These are phyloP conservation scores for Cyphomyrus plagiostoma DNA, from an alignment of 2,113 vertebrate genomes.

Conservation along the genomic window DNA sequence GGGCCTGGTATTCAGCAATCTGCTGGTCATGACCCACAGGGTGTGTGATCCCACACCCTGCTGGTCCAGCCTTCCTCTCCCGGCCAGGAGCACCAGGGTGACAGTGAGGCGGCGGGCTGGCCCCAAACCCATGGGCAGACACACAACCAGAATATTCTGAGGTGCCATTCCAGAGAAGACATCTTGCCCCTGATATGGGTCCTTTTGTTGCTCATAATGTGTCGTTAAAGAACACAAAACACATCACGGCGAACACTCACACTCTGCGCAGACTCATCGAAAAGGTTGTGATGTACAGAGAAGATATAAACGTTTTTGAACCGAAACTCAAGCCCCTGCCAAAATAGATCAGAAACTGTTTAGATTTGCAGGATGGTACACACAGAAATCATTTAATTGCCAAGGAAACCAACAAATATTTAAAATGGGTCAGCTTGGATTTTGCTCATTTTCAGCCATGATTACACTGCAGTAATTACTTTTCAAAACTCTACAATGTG, in stretches of 20 bases:
- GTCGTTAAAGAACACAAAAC: not conserved
- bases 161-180: not conserved
- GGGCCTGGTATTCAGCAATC: not conserved
- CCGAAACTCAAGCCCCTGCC: not conserved
- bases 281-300: not conserved
- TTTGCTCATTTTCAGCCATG: not conserved
- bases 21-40: not conserved
- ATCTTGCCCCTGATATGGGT: not conserved
- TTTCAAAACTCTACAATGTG: not conserved
- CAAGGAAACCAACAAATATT: constrained; percentile 18
- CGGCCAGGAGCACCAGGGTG: not conserved
- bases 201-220: not conserved
- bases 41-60: not conserved
- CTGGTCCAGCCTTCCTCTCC: not conserved
- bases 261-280: not conserved
- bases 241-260: not conserved
- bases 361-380: not conserved
- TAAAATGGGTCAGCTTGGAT: constrained; percentile 6
- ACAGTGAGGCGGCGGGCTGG: not conserved
- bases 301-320: constrained; percentile 7
- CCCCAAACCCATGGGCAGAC: not conserved
- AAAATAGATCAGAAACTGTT: constrained; percentile 9
- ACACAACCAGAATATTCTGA: not conserved
- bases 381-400: constrained; percentile 1
- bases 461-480: not conserved